Conservation (phyloP, 2,797 vertebrate genomes). For the Notolabrus celidotus region DNA sequence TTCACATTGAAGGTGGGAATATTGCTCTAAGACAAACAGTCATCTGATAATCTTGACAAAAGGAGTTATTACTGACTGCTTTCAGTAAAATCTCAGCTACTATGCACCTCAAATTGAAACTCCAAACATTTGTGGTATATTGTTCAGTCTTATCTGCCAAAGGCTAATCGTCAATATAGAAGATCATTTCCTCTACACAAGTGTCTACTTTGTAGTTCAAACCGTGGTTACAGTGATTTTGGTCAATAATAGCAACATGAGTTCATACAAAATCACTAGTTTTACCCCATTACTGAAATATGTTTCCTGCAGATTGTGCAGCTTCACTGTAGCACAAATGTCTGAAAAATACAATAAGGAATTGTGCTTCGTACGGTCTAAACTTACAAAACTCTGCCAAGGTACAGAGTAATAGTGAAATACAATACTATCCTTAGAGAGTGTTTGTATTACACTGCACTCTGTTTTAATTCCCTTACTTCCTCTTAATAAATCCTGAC, state of each 20-base stretch:
- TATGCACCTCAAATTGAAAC: constrained; percentile 60
- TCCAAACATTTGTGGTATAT: constrained; percentile 74
- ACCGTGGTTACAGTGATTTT: constrained; percentile 51
- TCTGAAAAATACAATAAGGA: constrained; percentile 71
- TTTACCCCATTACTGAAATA: constrained; percentile 49
- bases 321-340: constrained; percentile 54
- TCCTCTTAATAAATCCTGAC: constrained; percentile 59
- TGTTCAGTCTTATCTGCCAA: constrained; percentile 57
- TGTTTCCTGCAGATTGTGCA: constrained; percentile 67
- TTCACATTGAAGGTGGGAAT: constrained; percentile 78
- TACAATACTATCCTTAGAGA: constrained; percentile 53
- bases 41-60: constrained; percentile 67
- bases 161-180: constrained; percentile 47
- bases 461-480: constrained; percentile 41
- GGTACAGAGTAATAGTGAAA: constrained; percentile 58
- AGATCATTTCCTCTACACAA: constrained; percentile 34
- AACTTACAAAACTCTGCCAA: constrained; percentile 67
- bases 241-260: constrained; percentile 52
- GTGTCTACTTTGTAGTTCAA: constrained; percentile 49
- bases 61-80: constrained; percentile 64
- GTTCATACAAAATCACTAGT: constrained; percentile 40
- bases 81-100: constrained; percentile 59
- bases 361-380: constrained; percentile 85
- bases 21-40: constrained; percentile 83
- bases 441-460: constrained; percentile 50